These are phyloP conservation scores for Venturia canescens DNA, from an alignment of 1,140 invertebrate genomes.

Conservation along the genomic window DNA sequence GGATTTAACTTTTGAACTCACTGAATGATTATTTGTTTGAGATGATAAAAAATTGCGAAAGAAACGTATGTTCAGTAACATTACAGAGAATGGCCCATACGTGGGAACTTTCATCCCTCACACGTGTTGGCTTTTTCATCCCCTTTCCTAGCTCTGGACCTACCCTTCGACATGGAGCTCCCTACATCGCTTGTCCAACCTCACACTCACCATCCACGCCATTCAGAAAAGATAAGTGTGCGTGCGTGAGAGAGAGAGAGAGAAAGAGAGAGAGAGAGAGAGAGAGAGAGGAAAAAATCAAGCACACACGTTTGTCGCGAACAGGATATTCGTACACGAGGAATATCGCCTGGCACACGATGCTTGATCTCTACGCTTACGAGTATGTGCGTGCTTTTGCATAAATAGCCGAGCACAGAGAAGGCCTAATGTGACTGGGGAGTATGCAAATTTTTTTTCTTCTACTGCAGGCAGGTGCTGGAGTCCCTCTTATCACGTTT, in stretches of 20 bases:
- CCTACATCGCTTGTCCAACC: conserved; percentile 43
- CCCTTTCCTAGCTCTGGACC: conserved; percentile 8
- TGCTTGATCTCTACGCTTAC: conserved; percentile 5
- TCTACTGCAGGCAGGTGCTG: conserved; percentile 1
- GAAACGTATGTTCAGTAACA: background rate
- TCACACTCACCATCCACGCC: conserved; percentile 24
- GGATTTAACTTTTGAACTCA: too few species aligned
- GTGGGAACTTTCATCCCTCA: conserved; percentile 16
- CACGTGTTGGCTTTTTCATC: conserved; percentile 16
- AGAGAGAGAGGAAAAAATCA: background rate
- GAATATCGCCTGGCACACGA: background rate
- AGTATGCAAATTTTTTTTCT: conserved; percentile 26
- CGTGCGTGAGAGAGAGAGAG: too few species aligned
- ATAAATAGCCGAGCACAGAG: conserved; percentile 29
- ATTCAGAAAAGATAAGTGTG: conserved; percentile 6
- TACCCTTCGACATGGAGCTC: conserved; percentile 16
- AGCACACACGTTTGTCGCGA: background rate
- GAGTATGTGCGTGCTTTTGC: conserved; percentile 34
- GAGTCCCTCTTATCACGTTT: background rate
- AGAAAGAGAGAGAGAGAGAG: too few species aligned
- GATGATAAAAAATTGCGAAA: background rate
- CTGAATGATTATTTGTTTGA: background rate
- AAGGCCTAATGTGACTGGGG: conserved; percentile 31
- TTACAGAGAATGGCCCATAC: background rate
- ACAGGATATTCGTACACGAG: background rate